phyloP scores from a whole-genome alignment of 1,140 invertebrate species.

The Drosophila ambigua region DNA sequence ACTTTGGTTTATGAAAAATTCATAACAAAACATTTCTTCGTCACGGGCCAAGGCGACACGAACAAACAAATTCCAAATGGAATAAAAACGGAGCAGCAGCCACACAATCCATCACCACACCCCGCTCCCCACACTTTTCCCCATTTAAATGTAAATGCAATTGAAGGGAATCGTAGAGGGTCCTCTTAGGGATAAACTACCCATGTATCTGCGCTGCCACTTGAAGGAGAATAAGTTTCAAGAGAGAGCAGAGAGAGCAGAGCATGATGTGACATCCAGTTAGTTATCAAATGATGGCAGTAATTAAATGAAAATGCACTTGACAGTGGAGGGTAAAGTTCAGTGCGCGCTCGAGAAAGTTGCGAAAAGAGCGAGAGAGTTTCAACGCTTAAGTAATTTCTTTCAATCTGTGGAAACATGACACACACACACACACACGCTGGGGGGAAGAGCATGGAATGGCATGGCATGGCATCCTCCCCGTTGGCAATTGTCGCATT shows the following conservation, averaged over 20 bases:
- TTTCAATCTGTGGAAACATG: constrained; percentile 44
- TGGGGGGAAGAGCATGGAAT: not conserved
- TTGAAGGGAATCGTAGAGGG: constrained; percentile 27
- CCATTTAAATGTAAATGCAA: constrained; percentile 61
- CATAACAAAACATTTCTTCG: constrained; percentile 57
- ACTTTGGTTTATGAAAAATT: constrained; percentile 67
- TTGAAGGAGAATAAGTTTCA: constrained; percentile 2
- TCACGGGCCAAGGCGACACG: constrained; percentile 39
- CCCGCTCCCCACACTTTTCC: constrained; percentile 1
- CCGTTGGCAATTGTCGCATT: constrained; percentile 62
- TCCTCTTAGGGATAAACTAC: not conserved
- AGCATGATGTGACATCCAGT: constrained; percentile 5
- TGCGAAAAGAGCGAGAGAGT: constrained; percentile 1
- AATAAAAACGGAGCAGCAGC: constrained; percentile 8
- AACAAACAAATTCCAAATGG: constrained; percentile 51
- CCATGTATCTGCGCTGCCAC: constrained; percentile 4
- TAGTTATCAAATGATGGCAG: constrained; percentile 47
- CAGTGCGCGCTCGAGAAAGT: constrained; percentile 14
- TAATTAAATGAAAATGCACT: constrained; percentile 73
- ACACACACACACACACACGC: no score
- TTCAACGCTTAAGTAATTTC: constrained; percentile 36
- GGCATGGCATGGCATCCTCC: constrained; percentile 3
- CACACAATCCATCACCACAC: not conserved
- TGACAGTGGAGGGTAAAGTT: constrained; percentile 31
- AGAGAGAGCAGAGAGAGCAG: constrained; percentile 5